Evolutionary conservation across 2,113 vertebrate species (phyloP), one percentile per base, ranked within the genome.

Genomic region (Oophaga pumilio): DNA sequence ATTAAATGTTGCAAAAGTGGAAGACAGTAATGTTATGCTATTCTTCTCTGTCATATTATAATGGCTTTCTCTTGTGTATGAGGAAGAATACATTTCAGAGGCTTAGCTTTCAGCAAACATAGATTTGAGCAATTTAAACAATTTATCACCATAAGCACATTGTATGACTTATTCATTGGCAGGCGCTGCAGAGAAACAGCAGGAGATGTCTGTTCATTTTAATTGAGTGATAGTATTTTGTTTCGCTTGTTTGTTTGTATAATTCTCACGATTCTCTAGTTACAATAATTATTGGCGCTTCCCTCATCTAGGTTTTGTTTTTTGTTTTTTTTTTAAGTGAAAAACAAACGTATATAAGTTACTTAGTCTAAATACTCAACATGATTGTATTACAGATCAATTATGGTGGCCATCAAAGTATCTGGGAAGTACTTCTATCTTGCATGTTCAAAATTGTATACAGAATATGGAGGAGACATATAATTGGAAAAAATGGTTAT

Each of bases 111-210:
- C 10, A 62, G 57, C 52, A 11, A 85, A 76, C 56, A 74, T 24
- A 62, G 56, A 43, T 74, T 76, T 22, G 17, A 74, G 52, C 59
- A 62, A 81, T 82, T 49, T 82, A 82, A 64, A 20, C 69, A 85
- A 50, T 85, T 85, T 76, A 73, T 85, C 71, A 60, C 56, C 22
- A 14, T 20, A 84, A 64, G 52, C n/a, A 57, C 68, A 84, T 84
- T 52, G 52, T 24, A 85, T 76, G 20, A 60, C 71, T 85, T 60
- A 85, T 84, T 84, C 82, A 84, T 82, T 84, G 66, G 22, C 68
- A 53, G 50, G 22, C 14, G 28, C 76, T 17, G 15, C n/a, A 79
- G 13, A 28, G 24, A 79, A 50, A 50, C 28, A 64, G 43, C 59
- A n/a, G 60, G 20, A 2, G 18, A 20, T 82, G 33, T 52, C 59